phyloP scores from a whole-genome alignment of 2,888 invertebrate species.

The Athetis lepigone region DNA sequence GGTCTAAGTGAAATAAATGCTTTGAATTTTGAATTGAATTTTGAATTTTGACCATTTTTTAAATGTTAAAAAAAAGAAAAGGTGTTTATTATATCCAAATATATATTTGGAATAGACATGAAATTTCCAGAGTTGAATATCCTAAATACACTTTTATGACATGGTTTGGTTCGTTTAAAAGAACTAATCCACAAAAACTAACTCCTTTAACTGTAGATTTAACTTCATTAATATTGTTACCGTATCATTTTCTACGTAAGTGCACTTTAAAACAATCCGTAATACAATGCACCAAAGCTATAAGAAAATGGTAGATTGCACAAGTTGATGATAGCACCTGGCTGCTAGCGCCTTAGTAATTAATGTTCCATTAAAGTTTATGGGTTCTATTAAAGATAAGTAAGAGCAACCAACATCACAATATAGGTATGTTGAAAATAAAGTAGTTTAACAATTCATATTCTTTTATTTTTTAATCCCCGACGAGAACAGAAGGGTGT shows the following conservation, averaged over 20 bases:
- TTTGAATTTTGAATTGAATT: too few species aligned
- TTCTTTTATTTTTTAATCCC: not conserved
- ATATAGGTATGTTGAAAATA: conserved; percentile 12
- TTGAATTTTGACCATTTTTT: too few species aligned
- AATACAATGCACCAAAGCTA: not conserved
- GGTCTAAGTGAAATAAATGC: too few species aligned
- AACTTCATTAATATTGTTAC: not conserved
- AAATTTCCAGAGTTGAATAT: too few species aligned
- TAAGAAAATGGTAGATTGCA: conserved; percentile 27
- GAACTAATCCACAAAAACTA: too few species aligned
- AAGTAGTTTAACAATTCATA: conserved; percentile 6
- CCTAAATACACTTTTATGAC: too few species aligned
- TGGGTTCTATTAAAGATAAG: conserved; percentile 10
- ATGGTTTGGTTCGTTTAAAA: too few species aligned
- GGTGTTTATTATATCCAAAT: too few species aligned
- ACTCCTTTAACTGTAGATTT: not conserved
- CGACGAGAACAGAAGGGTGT: too few species aligned
- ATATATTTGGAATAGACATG: too few species aligned
- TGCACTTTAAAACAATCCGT: not conserved
- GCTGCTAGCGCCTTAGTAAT: conserved; percentile 8
- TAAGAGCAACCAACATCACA: not conserved
- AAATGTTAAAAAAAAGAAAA: too few species aligned
- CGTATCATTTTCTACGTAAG: not conserved
- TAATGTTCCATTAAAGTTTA: conserved; percentile 30
- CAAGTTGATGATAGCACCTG: conserved; percentile 17